A percentile compares a stretch with the other conserved stretches of the same genome.
Evolutionary conservation across 2,888 invertebrate species (phyloP).

Genomic region (Andrena flavipes): DNA sequence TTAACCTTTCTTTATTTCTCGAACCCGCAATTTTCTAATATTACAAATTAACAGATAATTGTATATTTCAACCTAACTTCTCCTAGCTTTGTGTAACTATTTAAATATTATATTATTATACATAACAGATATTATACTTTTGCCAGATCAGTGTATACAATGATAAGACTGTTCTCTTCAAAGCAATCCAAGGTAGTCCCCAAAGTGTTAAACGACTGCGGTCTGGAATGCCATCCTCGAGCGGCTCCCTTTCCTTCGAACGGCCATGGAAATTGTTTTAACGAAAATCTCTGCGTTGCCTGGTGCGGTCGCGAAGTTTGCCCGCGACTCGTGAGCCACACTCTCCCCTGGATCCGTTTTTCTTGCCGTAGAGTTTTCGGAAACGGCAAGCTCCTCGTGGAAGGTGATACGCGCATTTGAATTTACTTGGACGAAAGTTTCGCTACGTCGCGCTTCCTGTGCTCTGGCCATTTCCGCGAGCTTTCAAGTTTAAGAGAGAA

Average conservation of each 20-base stretch:
- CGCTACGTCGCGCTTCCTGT: not conserved
- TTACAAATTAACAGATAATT: too few species aligned
- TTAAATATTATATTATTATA: too few species aligned
- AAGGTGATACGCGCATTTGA: constrained; percentile 21
- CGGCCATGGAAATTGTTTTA: constrained; percentile 8
- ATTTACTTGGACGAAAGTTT: constrained; percentile 40
- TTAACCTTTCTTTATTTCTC: too few species aligned
- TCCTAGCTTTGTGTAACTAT: too few species aligned
- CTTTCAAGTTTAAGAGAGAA: not conserved
- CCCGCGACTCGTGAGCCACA: not conserved
- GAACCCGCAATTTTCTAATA: too few species aligned
- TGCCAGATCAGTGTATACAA: too few species aligned
- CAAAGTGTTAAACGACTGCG: not conserved
- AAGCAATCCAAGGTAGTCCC: not conserved
- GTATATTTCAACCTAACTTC: too few species aligned
- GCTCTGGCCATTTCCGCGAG: not conserved
- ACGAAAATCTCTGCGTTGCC: constrained; percentile 12
- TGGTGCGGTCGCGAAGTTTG: constrained; percentile 11
- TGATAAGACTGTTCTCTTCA: too few species aligned
- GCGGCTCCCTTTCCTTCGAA: not conserved
- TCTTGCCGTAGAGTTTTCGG: constrained; percentile 11
- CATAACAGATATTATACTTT: too few species aligned
- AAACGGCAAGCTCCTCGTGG: constrained; percentile 7
- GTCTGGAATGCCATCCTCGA: not conserved
- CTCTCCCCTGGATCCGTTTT: not conserved